These are phyloP conservation scores for Callospermophilus lateralis DNA, from an alignment of 2,113 vertebrate genomes.

Conservation along the genomic window DNA sequence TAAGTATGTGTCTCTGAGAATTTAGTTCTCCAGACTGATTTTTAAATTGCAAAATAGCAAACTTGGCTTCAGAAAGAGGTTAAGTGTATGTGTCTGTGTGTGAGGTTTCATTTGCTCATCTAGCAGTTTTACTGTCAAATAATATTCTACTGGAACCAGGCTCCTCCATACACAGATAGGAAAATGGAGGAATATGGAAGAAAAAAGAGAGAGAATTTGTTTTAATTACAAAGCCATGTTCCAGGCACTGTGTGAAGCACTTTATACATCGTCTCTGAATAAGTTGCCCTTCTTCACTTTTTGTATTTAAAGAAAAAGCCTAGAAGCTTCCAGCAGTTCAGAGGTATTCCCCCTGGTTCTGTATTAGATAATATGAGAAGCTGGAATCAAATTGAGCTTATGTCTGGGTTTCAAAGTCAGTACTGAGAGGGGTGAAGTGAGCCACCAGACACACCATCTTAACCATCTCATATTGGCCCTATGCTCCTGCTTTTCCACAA, in stretches of 20 bases:
- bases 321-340: background rate
- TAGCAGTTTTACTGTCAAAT: constrained; percentile 4
- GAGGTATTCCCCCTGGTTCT: background rate
- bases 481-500: background rate
- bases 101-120: background rate
- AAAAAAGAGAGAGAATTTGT: background rate
- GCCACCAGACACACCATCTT: rapidly evolving
- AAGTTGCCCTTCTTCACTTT: background rate
- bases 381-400: background rate
- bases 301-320: background rate
- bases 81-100: background rate
- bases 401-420: background rate
- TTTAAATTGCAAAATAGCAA: constrained; percentile 36
- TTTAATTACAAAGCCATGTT: background rate
- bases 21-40: background rate
- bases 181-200: background rate
- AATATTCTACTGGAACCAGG: background rate
- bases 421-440: background rate
- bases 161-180: background rate
- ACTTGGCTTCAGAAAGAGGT: background rate
- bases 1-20: background rate
- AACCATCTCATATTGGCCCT: background rate
- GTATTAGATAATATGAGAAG: background rate
- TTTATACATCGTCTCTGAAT: background rate
- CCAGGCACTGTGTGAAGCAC: background rate